Evolutionary conservation across 2,888 invertebrate genomes (phyloP).

Genomic region (Lordiphosa fenestrarum): DNA sequence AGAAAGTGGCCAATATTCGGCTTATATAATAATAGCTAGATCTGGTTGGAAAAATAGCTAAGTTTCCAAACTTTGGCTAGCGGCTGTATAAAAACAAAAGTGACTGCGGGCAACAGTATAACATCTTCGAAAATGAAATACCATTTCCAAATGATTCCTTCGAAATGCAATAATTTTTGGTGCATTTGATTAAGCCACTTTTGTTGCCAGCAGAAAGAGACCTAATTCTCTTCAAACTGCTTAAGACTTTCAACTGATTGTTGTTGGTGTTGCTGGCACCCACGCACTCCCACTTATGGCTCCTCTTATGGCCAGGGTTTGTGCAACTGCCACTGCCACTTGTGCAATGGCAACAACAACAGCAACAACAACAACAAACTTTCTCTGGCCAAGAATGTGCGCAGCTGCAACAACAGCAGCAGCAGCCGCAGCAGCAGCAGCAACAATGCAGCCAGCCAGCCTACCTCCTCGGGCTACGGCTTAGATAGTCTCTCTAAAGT

Average conservation of each 20-base stretch:
- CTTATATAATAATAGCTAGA: too few relatives aligned
- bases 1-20: too few relatives aligned
- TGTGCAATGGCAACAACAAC: slow-evolving; percentile 43
- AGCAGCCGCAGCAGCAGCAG: slow-evolving; percentile 27
- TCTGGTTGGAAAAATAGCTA: too few relatives aligned
- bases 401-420: slow-evolving; percentile 57
- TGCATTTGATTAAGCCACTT: not conserved
- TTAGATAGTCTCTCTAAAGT: slow-evolving; percentile 28
- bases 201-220: too few relatives aligned
- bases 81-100: too few relatives aligned
- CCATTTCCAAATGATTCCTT: not conserved
- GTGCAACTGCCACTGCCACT: slow-evolving; percentile 49
- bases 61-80: too few relatives aligned
- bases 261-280: slow-evolving; percentile 5
- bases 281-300: slow-evolving; percentile 10
- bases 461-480: slow-evolving; percentile 21
- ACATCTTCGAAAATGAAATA: too few relatives aligned
- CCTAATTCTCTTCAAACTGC: not conserved
- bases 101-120: too few relatives aligned
- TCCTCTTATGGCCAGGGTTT: slow-evolving; percentile 11
- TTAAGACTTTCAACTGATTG: slow-evolving; percentile 9
- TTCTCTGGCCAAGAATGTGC: slow-evolving; percentile 64
- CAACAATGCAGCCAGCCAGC: slow-evolving; percentile 21
- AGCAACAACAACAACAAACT: slow-evolving; percentile 55
- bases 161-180: not conserved